Evolutionary conservation across 2,888 invertebrate genomes (phyloP), one percentile per base, ranked within the genome.

Genomic region (Hypolimnas misippus): DNA sequence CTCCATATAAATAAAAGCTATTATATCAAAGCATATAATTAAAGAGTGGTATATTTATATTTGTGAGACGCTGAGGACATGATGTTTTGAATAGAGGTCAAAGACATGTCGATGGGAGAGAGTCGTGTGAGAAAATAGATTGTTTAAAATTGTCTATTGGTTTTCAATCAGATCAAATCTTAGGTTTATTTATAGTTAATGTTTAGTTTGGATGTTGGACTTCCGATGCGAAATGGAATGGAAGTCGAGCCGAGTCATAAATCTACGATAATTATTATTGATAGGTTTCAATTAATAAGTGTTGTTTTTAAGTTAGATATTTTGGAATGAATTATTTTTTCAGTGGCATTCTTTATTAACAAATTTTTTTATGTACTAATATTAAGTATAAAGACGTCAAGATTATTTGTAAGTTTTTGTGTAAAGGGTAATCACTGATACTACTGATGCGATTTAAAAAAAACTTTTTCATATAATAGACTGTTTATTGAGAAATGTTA

Each of bases 1-100:
- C 8, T 0, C 3, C 0, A 40, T 21, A 5, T 1, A 0, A 3
- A 42, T 68, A 73, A 67, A 57, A 64, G 19, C 35, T 25, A 66
- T 60, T 64, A 38, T 42, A n/a, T 17, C 44, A 21, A 63, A 52
- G 57, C 51, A 62, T 57, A 1, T 33, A 10, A 1, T 25, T 29
- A 17, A 3, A 7, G 3, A 38, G 8, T 55, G 49, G 29, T 55
- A 58, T n/a, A 65, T 40, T 52, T 65, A 62, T 63, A 62, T 71
- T 72, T 69, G 73, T 68, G 66, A 62, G 21, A 16, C 25, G 52
- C 65, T 81, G 80, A 78, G 79, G 87, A 86, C 79, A 84, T 68
- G 76, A 70, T 86, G 84, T 86, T 86, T 77, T 84, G 82, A 81
- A 83, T 83, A 82, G 81, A 82, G 85, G 86, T 84, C 85, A 80